These are phyloP conservation scores for Byasa hedistus DNA, from an alignment of 2,888 invertebrate species.

Conservation along the genomic window DNA sequence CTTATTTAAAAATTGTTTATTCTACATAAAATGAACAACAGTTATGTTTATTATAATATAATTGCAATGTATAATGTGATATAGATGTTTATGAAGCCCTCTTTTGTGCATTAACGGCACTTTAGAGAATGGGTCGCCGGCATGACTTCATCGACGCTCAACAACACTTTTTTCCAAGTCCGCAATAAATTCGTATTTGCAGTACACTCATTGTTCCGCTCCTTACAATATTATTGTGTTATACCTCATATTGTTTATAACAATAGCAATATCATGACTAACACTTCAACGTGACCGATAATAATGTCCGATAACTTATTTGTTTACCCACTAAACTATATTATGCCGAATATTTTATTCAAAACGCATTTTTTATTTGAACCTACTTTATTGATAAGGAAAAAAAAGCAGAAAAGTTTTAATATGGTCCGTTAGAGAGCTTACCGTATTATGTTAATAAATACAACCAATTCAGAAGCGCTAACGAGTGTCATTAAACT, in stretches of 20 bases:
- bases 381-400: neutral
- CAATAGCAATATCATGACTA: slow-evolving; percentile 6
- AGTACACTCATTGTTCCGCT: neutral
- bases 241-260: neutral
- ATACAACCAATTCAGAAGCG: slow-evolving; percentile 66
- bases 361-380: no score
- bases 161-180: slow-evolving; percentile 40
- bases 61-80: no score
- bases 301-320: neutral
- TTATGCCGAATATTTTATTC: no score
- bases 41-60: no score
- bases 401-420: slow-evolving; percentile 45
- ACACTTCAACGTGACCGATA: neutral
- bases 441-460: slow-evolving; percentile 72
- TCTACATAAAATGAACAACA: no score
- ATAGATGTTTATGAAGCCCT: no score
- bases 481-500: slow-evolving; percentile 65
- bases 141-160: slow-evolving; percentile 49
- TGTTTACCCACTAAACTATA: no score
- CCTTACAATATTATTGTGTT: neutral
- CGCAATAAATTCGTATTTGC: slow-evolving; percentile 26
- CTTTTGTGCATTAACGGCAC: no score
- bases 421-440: slow-evolving; percentile 61
- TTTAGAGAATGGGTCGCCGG: slow-evolving; percentile 46
- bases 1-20: no score